phyloP scores from a whole-genome alignment of 1,140 invertebrate species.

The Ips typographus region DNA sequence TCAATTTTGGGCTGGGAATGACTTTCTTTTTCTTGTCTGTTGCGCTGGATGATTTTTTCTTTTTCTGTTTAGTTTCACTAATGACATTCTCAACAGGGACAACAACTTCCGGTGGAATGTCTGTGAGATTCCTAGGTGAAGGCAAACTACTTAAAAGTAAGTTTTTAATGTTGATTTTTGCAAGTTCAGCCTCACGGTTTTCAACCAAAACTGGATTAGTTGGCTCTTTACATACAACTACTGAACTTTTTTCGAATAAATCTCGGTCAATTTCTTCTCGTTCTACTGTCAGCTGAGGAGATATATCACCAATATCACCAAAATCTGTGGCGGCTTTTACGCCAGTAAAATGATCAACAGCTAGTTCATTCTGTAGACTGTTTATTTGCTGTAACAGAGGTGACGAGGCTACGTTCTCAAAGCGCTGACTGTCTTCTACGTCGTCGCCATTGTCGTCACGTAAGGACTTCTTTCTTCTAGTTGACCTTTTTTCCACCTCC shows the following conservation, averaged over 20 bases:
- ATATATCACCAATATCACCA: neutral
- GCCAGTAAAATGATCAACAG: neutral
- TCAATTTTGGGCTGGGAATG: neutral
- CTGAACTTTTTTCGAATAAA: neutral
- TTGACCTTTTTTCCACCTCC: slow-evolving; percentile 13
- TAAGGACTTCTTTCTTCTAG: neutral
- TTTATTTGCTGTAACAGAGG: too few relatives aligned
- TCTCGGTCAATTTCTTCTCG: neutral
- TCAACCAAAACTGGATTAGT: neutral
- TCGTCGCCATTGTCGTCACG: neutral
- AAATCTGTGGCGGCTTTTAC: too few relatives aligned
- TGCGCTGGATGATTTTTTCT: neutral
- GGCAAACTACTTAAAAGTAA: slow-evolving; percentile 19
- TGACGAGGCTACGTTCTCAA: too few relatives aligned
- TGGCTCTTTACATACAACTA: neutral
- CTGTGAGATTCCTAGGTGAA: neutral
- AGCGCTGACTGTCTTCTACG: neutral
- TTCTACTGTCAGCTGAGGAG: neutral
- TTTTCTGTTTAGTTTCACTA: neutral
- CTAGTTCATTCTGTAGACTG: too few relatives aligned
- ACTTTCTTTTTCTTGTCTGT: slow-evolving; percentile 1
- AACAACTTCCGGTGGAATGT: neutral
- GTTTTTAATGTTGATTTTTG: slow-evolving; percentile 27
- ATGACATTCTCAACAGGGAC: neutral
- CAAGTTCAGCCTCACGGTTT: slow-evolving; percentile 15